phyloP scores from a whole-genome alignment of 2,797 vertebrate genomes.

The Phylloscopus collybita region DNA sequence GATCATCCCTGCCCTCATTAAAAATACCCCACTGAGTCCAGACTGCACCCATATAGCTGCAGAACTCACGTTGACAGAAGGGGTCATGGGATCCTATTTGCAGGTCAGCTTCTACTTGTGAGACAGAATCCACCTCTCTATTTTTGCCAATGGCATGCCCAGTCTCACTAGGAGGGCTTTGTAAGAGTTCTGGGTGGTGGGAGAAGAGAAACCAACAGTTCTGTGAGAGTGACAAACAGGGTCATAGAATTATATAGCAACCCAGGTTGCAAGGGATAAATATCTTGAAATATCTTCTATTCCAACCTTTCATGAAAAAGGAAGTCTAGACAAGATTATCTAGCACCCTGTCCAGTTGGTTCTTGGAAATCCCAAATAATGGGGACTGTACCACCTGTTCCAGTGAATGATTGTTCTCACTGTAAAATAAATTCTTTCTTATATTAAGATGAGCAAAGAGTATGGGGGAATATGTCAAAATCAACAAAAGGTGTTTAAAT shows the following conservation, averaged over 20 bases:
- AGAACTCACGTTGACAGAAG: not conserved
- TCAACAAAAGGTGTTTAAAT: not conserved
- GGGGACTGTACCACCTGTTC: not conserved
- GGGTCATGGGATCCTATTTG: not conserved
- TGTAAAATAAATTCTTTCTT: not conserved
- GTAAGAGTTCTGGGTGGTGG: accelerated
- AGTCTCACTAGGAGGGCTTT: not conserved
- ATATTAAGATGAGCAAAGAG: not conserved
- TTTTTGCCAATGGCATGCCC: not conserved
- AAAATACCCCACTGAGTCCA: not conserved
- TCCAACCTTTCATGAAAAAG: not conserved
- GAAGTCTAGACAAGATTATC: not conserved
- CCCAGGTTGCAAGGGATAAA: not conserved
- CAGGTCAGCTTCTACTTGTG: not conserved
- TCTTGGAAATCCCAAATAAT: not conserved
- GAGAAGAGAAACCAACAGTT: not conserved
- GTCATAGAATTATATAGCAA: not conserved
- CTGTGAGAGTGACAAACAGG: not conserved
- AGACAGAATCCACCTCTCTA: not conserved
- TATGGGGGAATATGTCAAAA: not conserved
- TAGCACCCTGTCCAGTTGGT: not conserved
- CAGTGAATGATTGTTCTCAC: not conserved
- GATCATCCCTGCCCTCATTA: not conserved
- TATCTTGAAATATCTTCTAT: not conserved
- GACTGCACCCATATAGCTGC: not conserved